Conservation (phyloP, 1,140 invertebrate genomes). For the Proctacanthus coquilletti region DNA sequence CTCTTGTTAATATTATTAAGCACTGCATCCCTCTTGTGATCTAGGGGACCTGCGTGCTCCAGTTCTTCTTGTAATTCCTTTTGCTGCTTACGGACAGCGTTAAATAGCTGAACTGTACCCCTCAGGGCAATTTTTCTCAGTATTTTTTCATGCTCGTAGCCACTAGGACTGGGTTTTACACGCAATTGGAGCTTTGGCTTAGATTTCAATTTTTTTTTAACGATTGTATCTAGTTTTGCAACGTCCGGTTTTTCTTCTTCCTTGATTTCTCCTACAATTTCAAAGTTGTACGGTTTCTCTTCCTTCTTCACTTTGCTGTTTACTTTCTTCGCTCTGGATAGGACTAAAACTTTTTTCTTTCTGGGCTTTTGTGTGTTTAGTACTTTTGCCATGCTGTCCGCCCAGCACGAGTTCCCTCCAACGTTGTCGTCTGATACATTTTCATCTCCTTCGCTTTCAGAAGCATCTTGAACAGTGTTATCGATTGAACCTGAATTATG, state of each 20-base stretch:
- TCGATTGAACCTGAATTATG: no score
- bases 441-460: constrained; percentile 5
- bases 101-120: constrained; percentile 84
- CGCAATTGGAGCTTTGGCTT: no score
- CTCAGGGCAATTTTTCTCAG: constrained; percentile 75
- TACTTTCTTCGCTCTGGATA: constrained; percentile 57
- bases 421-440: constrained; percentile 9
- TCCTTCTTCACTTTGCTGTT: constrained; percentile 33
- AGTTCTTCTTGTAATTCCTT: constrained; percentile 58
- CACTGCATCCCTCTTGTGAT: constrained; percentile 67
- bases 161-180: constrained; percentile 54
- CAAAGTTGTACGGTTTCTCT: constrained; percentile 33
- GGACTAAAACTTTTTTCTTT: constrained; percentile 52
- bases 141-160: constrained; percentile 55
- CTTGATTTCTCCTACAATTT: constrained; percentile 36
- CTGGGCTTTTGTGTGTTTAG: constrained; percentile 56
- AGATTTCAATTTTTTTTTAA: no score
- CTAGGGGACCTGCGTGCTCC: constrained; percentile 53
- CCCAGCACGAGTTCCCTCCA: constrained; percentile 40
- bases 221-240: no score
- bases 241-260: constrained; percentile 26
- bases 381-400: constrained; percentile 57
- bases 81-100: constrained; percentile 76
- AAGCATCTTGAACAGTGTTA: no score
- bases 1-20: constrained; percentile 66